Evolutionary conservation across 2,797 vertebrate species (phyloP).

Genomic region (Crypturellus tataupa): DNA sequence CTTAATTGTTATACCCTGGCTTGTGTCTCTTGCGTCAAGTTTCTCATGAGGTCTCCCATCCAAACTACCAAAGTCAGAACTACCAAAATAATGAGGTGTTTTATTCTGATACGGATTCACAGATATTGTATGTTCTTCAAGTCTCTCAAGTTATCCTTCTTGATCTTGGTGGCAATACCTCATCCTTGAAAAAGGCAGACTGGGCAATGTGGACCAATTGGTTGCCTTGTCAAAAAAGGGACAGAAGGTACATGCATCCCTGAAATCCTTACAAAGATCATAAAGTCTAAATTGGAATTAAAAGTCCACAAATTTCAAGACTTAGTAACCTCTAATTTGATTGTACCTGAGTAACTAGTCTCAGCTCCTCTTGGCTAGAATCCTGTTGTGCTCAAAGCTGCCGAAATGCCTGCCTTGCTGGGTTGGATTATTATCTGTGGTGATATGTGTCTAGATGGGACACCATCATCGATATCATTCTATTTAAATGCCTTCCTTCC

Average conservation of each 20-base stretch:
- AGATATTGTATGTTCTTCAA: not conserved
- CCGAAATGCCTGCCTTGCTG: not conserved
- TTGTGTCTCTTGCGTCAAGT: not conserved
- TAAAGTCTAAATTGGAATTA: not conserved
- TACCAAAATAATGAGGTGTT: not conserved
- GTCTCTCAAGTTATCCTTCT: not conserved
- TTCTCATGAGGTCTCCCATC: not conserved
- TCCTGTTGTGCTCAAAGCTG: not conserved
- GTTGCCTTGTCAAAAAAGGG: too few species aligned
- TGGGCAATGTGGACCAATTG: not conserved
- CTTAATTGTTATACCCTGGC: not conserved
- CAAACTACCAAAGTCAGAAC: not conserved
- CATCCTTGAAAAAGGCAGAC: not conserved
- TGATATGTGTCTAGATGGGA: not conserved
- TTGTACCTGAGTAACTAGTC: not conserved
- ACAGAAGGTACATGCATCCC: not conserved
- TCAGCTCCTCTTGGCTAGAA: not conserved
- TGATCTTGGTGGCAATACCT: accelerated
- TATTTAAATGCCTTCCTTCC: not conserved
- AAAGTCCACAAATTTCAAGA: not conserved
- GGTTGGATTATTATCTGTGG: not conserved
- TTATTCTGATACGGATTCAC: not conserved
- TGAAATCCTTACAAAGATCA: not conserved
- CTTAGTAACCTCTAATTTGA: not conserved
- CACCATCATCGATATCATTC: not conserved